Percentiles rank a stretch among this genome's conserved stretches.
phyloP scores from a whole-genome alignment of 2,113 vertebrate species.

The Hyperopisus bebe region DNA sequence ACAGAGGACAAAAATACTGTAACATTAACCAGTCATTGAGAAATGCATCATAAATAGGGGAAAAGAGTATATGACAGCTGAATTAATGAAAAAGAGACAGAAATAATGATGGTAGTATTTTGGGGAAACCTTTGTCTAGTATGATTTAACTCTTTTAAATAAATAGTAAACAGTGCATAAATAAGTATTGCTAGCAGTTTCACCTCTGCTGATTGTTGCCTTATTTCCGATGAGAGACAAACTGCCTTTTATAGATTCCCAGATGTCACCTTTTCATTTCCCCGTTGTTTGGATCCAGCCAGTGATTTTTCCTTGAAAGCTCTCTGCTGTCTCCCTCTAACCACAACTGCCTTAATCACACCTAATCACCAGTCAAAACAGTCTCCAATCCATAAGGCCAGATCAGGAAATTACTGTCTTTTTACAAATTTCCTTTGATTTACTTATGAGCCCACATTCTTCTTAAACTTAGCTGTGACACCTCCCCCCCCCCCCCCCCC shows the following conservation, averaged over 20 bases:
- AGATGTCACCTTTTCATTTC: background rate
- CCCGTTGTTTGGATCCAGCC: background rate
- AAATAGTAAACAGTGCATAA: background rate
- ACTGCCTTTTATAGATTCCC: background rate
- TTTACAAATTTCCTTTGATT: conserved; percentile 2
- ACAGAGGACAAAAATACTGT: background rate
- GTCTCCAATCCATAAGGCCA: background rate
- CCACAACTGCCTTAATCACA: conserved; percentile 7
- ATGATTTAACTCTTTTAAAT: background rate
- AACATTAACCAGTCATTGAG: background rate
- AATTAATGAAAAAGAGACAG: background rate
- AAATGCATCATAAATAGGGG: no score
- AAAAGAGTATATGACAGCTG: background rate
- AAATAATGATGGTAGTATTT: background rate
- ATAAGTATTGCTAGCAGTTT: background rate
- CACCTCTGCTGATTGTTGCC: background rate
- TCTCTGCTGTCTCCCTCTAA: background rate
- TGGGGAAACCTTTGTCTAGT: background rate
- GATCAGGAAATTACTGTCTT: background rate
- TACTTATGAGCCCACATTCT: conserved; percentile 2
- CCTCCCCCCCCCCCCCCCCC: background rate
- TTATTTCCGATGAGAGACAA: background rate
- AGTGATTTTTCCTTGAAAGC: background rate
- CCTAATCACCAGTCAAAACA: conserved; percentile 3
- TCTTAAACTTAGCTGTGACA: background rate